These are phyloP conservation scores for Cichladusa arquata DNA, from an alignment of 2,113 vertebrate species.

Conservation along the genomic window DNA sequence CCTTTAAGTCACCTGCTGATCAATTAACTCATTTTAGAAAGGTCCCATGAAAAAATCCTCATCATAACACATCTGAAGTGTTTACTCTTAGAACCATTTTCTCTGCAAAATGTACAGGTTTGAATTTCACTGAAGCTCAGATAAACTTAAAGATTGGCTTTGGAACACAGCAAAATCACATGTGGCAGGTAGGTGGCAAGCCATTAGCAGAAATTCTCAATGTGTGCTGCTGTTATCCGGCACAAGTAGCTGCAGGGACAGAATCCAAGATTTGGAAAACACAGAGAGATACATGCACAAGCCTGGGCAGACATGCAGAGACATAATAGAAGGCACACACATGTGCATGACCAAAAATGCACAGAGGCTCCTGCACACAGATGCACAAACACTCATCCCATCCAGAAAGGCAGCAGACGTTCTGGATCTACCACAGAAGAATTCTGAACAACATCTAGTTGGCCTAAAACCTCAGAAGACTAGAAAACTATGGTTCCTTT, in stretches of 20 bases:
- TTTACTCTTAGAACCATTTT: not conserved
- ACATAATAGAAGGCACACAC: not conserved
- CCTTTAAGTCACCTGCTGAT: not conserved
- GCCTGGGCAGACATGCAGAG: not conserved
- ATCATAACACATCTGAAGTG: not conserved
- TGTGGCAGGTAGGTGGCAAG: not conserved
- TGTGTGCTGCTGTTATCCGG: not conserved
- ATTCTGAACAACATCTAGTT: not conserved
- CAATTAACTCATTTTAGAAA: not conserved
- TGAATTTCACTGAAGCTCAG: not conserved
- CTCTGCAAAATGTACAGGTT: not conserved
- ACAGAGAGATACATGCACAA: not conserved
- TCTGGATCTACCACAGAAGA: not conserved
- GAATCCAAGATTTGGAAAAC: not conserved
- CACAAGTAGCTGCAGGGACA: not conserved
- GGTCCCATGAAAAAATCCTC: not conserved
- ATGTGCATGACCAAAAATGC: not conserved
- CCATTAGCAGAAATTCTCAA: not conserved
- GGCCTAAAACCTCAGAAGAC: not conserved
- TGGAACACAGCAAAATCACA: not conserved
- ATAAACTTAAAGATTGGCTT: not conserved
- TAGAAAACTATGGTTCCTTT: not conserved
- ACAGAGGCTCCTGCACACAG: accelerated
- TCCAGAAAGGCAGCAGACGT: not conserved
- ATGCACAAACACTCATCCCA: not conserved